phyloP scores from a whole-genome alignment of 2,797 vertebrate species.

The Poecilia picta region DNA sequence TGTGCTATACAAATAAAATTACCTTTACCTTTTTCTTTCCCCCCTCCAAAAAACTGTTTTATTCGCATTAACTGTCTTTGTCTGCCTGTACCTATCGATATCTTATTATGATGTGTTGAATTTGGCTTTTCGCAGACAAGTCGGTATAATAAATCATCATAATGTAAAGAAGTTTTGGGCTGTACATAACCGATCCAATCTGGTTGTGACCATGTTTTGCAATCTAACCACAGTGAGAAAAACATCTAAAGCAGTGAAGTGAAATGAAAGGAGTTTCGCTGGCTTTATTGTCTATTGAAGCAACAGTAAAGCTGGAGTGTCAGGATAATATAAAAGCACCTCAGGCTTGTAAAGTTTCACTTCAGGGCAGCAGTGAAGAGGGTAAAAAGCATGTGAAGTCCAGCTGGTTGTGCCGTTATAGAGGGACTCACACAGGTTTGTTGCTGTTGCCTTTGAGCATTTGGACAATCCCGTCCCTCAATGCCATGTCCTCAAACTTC shows the following conservation, averaged over 20 bases:
- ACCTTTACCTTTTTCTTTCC: not conserved
- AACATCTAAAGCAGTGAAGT: not conserved
- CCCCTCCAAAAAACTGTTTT: not conserved
- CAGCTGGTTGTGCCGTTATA: not conserved
- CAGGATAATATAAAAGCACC: not conserved
- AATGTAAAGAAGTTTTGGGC: not conserved
- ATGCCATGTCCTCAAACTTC: slow-evolving; percentile 67
- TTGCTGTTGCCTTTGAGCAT: slow-evolving; percentile 76
- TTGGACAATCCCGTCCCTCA: slow-evolving; percentile 74
- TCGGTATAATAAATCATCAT: not conserved
- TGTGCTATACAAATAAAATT: too few species aligned
- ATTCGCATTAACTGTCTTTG: not conserved
- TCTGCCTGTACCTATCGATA: not conserved
- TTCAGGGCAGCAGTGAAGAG: not conserved
- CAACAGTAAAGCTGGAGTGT: too few species aligned
- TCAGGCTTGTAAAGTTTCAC: not conserved
- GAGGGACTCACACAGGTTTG: slow-evolving; percentile 74
- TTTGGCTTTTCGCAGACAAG: not conserved
- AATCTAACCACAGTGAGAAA: not conserved
- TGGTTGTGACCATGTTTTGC: not conserved
- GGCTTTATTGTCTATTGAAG: not conserved
- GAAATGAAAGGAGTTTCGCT: not conserved
- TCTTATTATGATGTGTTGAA: not conserved
- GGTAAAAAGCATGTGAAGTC: not conserved
- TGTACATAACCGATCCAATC: not conserved